phyloP scores from a whole-genome alignment of 2,888 invertebrate genomes.

The Acheta domesticus region DNA sequence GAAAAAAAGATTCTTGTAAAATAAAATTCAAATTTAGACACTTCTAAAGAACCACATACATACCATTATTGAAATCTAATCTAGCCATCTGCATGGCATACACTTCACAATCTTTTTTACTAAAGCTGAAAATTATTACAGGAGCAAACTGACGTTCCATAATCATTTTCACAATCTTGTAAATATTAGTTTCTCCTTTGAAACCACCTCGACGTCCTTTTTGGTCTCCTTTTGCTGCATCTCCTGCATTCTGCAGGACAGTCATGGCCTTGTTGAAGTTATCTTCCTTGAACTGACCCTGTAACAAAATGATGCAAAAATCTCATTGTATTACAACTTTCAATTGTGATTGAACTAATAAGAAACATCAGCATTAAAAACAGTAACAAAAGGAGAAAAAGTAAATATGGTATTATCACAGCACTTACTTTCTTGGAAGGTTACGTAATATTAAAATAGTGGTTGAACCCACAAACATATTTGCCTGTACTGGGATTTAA shows the following conservation, averaged over 20 bases:
- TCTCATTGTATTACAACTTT: too few relatives aligned
- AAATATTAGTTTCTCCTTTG: slow-evolving; percentile 71
- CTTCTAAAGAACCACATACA: neutral
- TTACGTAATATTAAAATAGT: too few relatives aligned
- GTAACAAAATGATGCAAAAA: slow-evolving; percentile 18
- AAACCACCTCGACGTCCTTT: slow-evolving; percentile 70
- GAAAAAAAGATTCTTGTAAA: too few relatives aligned
- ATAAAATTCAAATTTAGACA: too few relatives aligned
- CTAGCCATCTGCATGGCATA: slow-evolving; percentile 97
- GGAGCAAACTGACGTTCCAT: slow-evolving; percentile 98
- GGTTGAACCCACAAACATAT: too few relatives aligned
- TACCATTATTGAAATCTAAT: slow-evolving; percentile 90
- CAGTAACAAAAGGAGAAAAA: too few relatives aligned
- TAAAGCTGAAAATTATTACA: slow-evolving; percentile 96
- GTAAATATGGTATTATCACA: too few relatives aligned
- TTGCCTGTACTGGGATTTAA: too few relatives aligned
- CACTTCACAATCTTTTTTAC: slow-evolving; percentile 95
- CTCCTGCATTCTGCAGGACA: slow-evolving; percentile 76
- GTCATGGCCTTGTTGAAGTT: slow-evolving; percentile 98
- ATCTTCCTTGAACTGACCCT: slow-evolving; percentile 94
- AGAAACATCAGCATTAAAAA: too few relatives aligned
- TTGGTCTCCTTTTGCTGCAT: slow-evolving; percentile 77
- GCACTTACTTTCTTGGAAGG: too few relatives aligned
- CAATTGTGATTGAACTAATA: too few relatives aligned
- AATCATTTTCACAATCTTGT: slow-evolving; percentile 97